Base-by-base conservation (phyloP, 2,888 invertebrate genomes). In the Chloroclysta siterata region DNA sequence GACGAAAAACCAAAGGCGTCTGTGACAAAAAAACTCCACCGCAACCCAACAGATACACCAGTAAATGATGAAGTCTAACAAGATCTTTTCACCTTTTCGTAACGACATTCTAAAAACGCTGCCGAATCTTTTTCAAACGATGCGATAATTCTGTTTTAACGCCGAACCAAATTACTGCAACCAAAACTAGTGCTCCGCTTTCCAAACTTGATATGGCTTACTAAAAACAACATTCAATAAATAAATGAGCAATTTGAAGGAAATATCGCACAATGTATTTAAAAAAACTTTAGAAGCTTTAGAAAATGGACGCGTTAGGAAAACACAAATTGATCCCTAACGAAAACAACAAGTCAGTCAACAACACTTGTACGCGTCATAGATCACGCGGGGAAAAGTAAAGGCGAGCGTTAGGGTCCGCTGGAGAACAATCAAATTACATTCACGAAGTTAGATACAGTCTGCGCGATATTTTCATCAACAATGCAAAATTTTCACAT, bases 311-410 rank as follows among this genome's bases (percentile, higher is more conserved):
- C 66, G 17, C 46, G 46, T 39, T 4, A 11, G 11, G 33, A 33
- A 7, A 33, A 46, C 76, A 81, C 75, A 79, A 81, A 78, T 80
- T 82, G 83, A 84, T 88, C 85, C 83, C 86, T 83, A 85, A 85
- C 83, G 80, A 81, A 87, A 86, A 89, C 84, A 89, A 89, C 86
- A 87, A 88, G 83, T 88, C 85, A 88, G 83, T 88, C 85, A 85
- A 87, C 87, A 88, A 87, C 84, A 87, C 85, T 90, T 87, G 82
- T 80, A 77, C 82, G 80, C 85, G 88, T 87, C 88, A 84, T 82
- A 75, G 74, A 68, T 68, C 71, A 68, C 74, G 70, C 69, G 74
- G 69, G 71, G 78, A 6, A 46, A 73, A 76, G 79, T 73, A 79
- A 84, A 84, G 86, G 86, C 73, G 76, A 85, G 86, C 79, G 83